Evolutionary conservation across 64 coral and sea anemone species (phyloP), one percentile per base, ranked within the genome.

Genomic region (Montipora cactus): DNA sequence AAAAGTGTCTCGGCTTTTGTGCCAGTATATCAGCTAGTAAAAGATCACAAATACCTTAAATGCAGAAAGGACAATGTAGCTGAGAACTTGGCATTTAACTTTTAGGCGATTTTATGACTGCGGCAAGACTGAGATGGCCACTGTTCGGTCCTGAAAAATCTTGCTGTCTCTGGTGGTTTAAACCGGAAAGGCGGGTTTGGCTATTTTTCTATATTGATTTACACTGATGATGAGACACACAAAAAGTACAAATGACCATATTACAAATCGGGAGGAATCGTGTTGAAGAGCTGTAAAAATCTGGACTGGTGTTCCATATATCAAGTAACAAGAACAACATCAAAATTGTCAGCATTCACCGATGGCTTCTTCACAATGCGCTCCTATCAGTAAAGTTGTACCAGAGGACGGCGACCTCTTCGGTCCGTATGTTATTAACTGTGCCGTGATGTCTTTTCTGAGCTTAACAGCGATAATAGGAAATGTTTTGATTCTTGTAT

Each of bases 351-450:
- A 13, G 11, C 19, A 4, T 12, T 44, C 45, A 22, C 47, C 82
- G 22, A 86, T 86, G 82, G 6, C 6, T 7, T 62, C 47, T 18
- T 19, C 28, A 14, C 62, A 86, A 45, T 86, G 82, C 5, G 62
- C 44, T 13, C 15, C 70, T 5, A n/a, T 86, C 59, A 86, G 46
- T 71, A 86, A 71, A 71, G 66, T 86, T 71, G 0, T 86, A 67
- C 82, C 82, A 18, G 64, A 86, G 47, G 61, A 71, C 4, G 82
- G 82, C 44, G 11, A 71, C 15, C 66, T 86, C 2, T 71, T 86
- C 44, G 2, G 18, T 50, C 82, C 82, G 7, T 86, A 86, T 71
- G 62, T 86, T 1, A 8, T 71, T 7, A 86, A 86, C 66, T 86
- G 82, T 50, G 82, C 51, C 16, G 8, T 86, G 20, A 86, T 86